Evolutionary conservation across 2,797 vertebrate genomes (phyloP).

Genomic region (Sebastes itinus): DNA sequence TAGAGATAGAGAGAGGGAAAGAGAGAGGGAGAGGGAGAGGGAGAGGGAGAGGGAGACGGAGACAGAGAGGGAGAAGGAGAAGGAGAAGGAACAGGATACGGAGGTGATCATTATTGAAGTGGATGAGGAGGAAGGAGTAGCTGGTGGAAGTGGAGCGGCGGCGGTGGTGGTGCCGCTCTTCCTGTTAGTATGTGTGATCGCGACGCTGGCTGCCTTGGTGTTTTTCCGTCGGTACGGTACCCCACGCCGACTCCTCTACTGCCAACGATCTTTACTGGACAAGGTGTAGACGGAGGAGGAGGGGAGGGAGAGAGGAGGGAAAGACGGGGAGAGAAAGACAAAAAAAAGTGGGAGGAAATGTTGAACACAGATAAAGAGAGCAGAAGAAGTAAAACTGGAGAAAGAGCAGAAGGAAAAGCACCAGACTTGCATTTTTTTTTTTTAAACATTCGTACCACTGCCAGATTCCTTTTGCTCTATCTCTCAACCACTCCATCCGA

Average conservation of each 20-base stretch:
- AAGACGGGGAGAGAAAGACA: conserved; percentile 21
- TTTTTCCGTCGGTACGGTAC: conserved; percentile 91
- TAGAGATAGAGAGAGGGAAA: conserved; percentile 23
- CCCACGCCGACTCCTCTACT: conserved; percentile 91
- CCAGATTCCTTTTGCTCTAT: conserved; percentile 67
- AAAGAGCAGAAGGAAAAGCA: conserved; percentile 54
- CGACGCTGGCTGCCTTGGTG: conserved; percentile 85
- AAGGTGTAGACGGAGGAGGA: conserved; percentile 78
- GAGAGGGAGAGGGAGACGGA: conserved; percentile 24
- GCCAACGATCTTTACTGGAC: conserved; percentile 87
- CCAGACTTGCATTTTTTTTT: conserved; percentile 35
- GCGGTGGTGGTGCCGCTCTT: conserved; percentile 86
- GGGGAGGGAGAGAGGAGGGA: neutral
- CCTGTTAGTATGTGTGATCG: conserved; percentile 87
- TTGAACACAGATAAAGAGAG: conserved; percentile 29
- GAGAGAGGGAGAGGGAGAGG: conserved; percentile 6
- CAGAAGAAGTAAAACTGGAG: conserved; percentile 31
- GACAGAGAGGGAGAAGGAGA: conserved; percentile 21
- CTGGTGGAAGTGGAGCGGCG: conserved; percentile 68
- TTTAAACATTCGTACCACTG: conserved; percentile 65
- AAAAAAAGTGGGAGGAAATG: conserved; percentile 33
- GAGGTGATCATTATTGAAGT: conserved; percentile 85
- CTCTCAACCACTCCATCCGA: conserved; percentile 58
- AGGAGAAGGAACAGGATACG: conserved; percentile 58
- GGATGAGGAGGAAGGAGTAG: conserved; percentile 61